Percentiles rank a stretch among this genome's conserved stretches.
Conservation (phyloP, 2,888 invertebrate species). For the Nasonia oneida region DNA sequence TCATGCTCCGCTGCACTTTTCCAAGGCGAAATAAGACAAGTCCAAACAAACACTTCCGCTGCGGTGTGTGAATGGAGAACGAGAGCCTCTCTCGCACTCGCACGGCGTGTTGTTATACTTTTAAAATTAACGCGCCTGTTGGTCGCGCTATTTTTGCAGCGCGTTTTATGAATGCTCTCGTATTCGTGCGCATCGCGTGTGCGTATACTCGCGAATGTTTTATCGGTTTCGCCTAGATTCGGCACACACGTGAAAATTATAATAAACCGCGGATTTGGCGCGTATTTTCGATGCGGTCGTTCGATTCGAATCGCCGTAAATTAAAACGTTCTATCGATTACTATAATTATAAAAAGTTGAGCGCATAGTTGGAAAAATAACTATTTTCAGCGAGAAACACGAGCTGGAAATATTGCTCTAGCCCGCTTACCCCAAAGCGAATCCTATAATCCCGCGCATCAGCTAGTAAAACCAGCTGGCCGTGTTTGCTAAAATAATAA, state of each 20-base stretch:
- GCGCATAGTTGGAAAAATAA: no score
- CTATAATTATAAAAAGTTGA: no score
- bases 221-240: neutral
- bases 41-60: neutral
- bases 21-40: neutral
- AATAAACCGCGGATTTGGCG: neutral
- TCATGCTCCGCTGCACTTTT: neutral
- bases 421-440: no score
- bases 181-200: neutral
- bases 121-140: slow-evolving; percentile 1
- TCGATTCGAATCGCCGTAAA: neutral
- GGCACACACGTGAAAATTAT: neutral
- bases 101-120: neutral
- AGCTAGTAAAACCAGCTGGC: neutral
- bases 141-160: neutral
- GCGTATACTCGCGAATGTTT: neutral
- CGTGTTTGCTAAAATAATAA: slow-evolving; percentile 15
- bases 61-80: neutral
- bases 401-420: slow-evolving; percentile 6
- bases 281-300: neutral
- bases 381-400: neutral
- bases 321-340: no score
- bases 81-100: neutral
- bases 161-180: neutral
- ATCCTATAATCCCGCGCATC: no score